These are phyloP conservation scores for Drosophila mimica DNA, from an alignment of 2,888 invertebrate species.

Conservation along the genomic window DNA sequence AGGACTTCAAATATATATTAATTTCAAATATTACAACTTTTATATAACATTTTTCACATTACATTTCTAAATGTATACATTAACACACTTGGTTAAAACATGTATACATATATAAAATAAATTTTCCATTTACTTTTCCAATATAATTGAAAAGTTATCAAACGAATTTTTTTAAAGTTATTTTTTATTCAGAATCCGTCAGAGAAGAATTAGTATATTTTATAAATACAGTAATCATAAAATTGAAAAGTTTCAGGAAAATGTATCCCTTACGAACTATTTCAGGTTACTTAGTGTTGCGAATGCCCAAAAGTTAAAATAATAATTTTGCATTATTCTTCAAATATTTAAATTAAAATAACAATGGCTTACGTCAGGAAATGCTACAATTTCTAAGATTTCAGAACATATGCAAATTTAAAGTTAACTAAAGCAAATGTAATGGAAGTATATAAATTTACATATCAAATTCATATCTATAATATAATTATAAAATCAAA, in stretches of 20 bases:
- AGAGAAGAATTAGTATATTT: too few species aligned
- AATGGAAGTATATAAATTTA: neutral
- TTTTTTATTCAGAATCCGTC: neutral
- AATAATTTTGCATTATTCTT: neutral
- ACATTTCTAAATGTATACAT: neutral
- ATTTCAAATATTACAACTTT: neutral
- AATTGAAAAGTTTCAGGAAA: too few species aligned
- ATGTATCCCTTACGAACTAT: too few species aligned
- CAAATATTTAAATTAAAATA: neutral
- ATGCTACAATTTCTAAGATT: neutral
- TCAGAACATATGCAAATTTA: neutral
- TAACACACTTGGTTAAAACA: neutral
- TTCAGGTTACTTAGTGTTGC: too few species aligned
- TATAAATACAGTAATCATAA: too few species aligned
- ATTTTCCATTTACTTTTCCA: neutral
- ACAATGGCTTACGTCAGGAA: too few species aligned
- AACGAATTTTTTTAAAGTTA: neutral
- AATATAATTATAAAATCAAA: neutral
- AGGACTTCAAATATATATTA: neutral
- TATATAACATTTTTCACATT: neutral
- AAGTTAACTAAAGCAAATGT: neutral
- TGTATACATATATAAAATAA: neutral
- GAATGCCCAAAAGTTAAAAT: neutral
- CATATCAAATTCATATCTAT: neutral
- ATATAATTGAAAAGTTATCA: neutral